Evolutionary conservation across 2,888 invertebrate species (phyloP).

Genomic region (Lasioglossum marginatum): DNA sequence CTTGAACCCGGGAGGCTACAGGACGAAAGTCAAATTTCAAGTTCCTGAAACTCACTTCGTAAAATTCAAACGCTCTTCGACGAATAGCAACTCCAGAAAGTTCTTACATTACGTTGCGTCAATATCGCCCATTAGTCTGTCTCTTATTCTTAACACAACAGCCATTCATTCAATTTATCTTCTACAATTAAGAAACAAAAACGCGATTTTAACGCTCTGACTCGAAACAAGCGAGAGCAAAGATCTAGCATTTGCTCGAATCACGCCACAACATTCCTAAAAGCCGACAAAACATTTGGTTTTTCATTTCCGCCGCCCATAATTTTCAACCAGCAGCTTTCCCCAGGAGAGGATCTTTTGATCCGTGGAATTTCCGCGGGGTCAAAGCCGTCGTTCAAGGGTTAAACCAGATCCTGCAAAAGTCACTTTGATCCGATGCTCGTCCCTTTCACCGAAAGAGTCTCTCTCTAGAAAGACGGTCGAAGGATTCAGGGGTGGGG

Average conservation of each 20-base stretch:
- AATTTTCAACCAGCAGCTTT: not conserved
- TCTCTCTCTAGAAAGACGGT: not conserved
- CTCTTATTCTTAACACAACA: no score
- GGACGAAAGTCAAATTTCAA: not conserved
- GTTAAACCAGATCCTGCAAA: slow-evolving; percentile 26
- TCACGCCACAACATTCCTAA: not conserved
- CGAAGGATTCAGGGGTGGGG: not conserved
- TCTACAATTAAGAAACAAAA: not conserved
- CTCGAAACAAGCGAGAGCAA: not conserved
- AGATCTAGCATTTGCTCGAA: not conserved
- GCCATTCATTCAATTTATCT: no score
- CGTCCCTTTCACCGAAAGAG: not conserved
- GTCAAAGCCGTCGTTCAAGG: slow-evolving; percentile 27
- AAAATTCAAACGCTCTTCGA: not conserved
- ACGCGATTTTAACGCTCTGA: not conserved
- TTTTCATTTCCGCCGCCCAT: not conserved
- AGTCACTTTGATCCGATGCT: slow-evolving; percentile 19
- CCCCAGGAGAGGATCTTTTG: not conserved
- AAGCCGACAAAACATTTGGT: not conserved
- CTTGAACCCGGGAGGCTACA: not conserved
- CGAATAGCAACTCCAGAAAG: not conserved
- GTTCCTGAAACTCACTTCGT: not conserved
- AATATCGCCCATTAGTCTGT: no score
- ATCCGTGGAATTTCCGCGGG: slow-evolving; percentile 28
- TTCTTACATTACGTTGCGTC: no score